Evolutionary conservation across 2,888 invertebrate genomes (phyloP).

Genomic region (Aspidapion aeneum): DNA sequence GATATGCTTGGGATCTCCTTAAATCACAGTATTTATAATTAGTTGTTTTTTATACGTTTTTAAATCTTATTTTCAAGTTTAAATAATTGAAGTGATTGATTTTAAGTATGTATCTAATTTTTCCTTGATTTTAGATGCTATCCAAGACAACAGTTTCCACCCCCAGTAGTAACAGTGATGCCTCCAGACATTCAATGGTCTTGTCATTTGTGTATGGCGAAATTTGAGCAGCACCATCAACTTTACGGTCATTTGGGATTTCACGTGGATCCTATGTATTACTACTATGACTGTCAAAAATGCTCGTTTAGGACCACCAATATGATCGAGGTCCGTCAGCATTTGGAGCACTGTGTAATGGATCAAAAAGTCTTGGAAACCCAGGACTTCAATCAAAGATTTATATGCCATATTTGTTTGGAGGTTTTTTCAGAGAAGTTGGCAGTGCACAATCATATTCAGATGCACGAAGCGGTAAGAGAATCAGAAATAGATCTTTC

Average conservation of each 20-base stretch:
- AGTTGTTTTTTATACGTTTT: no score
- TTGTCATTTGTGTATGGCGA: background rate
- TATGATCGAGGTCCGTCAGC: background rate
- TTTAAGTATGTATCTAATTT: no score
- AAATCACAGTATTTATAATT: no score
- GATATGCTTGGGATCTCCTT: no score
- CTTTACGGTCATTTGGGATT: background rate
- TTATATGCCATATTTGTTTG: background rate
- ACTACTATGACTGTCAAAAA: background rate
- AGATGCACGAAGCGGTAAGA: no score
- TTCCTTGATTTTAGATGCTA: background rate
- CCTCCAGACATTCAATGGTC: background rate
- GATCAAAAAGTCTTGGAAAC: background rate
- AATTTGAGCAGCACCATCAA: background rate
- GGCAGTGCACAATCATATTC: background rate
- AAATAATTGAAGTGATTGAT: no score
- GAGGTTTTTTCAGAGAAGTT: background rate
- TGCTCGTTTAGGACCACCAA: background rate
- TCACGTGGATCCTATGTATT: background rate
- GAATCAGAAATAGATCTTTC: no score
- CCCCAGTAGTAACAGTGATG: no score
- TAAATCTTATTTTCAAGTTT: no score
- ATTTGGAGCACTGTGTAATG: background rate
- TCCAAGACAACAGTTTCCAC: background rate
- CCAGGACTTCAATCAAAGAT: background rate